Evolutionary conservation across 2,888 invertebrate genomes (phyloP).

Genomic region (Phengaris alcon): DNA sequence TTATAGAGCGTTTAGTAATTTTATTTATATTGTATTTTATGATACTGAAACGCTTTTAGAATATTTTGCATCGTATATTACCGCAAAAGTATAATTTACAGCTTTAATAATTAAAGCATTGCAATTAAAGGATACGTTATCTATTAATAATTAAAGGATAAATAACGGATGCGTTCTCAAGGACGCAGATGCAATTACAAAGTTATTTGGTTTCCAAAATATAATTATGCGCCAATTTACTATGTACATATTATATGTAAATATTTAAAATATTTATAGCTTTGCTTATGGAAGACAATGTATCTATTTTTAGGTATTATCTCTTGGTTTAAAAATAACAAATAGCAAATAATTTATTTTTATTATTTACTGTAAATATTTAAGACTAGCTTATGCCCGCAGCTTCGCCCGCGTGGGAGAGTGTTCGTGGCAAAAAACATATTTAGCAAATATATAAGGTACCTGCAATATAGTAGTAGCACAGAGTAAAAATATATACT

Average conservation of each 20-base stretch:
- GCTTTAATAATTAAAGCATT: no score
- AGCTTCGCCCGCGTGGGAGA: no score
- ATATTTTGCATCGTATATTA: no score
- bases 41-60: no score
- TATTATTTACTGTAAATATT: constrained; percentile 12
- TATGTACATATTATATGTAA: background rate
- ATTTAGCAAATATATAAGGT: no score
- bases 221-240: background rate
- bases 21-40: no score
- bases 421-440: no score
- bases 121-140: no score
- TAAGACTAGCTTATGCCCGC: background rate
- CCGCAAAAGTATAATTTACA: no score
- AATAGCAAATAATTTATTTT: constrained; percentile 18
- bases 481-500: no score
- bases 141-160: background rate
- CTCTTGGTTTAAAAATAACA: background rate
- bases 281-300: background rate
- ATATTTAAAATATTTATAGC: background rate
- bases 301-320: constrained; percentile 10
- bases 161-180: background rate
- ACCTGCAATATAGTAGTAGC: no score
- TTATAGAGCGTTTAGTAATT: no score
- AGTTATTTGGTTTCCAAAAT: background rate
- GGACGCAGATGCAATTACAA: background rate